phyloP scores from a whole-genome alignment of 1,140 invertebrate genomes.

The Aricia agestis region DNA sequence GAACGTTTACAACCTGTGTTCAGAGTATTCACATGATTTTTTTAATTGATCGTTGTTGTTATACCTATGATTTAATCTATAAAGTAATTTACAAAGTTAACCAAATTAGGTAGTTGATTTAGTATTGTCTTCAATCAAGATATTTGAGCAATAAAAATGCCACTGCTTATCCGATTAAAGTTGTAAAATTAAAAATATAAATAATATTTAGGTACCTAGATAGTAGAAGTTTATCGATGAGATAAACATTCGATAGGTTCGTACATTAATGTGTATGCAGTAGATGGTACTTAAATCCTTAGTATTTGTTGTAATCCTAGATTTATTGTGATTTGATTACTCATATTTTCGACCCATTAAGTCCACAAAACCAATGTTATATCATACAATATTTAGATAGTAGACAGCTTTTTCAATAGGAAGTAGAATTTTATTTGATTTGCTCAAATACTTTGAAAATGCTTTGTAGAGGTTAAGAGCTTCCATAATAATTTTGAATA shows the following conservation, averaged over 20 bases:
- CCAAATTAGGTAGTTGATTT: background rate
- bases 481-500: no score
- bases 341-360: background rate
- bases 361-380: background rate
- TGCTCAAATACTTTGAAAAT: no score
- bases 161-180: constrained; percentile 38
- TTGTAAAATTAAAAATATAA: constrained; percentile 43
- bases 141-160: constrained; percentile 48
- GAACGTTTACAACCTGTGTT: no score
- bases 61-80: no score
- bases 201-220: constrained; percentile 27
- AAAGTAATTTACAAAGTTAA: no score
- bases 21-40: no score
- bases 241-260: background rate
- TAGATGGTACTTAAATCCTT: background rate
- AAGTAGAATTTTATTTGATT: no score
- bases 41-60: no score
- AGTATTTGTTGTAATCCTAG: constrained; percentile 1
- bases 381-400: no score
- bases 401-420: no score
- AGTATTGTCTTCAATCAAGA: constrained; percentile 51
- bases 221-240: constrained; percentile 20
- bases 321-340: background rate
- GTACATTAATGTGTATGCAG: background rate
- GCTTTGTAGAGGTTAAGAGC: no score